Evolutionary conservation across 2,113 vertebrate genomes (phyloP), one percentile per base, ranked within the genome.

Genomic region (Narcine bancroftii): DNA sequence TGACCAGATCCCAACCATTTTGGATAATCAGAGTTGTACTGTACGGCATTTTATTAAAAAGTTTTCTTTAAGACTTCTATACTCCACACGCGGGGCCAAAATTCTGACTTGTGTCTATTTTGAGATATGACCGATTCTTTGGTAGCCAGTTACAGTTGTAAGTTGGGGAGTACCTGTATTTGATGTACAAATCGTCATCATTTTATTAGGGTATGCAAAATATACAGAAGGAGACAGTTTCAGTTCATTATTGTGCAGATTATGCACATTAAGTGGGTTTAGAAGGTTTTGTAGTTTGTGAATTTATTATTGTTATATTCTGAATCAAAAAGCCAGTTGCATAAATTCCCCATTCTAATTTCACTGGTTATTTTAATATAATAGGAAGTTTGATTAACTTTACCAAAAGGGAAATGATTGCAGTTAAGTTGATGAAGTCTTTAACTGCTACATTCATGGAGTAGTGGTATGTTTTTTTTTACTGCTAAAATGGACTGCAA

Each of bases 401-500:
- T 29, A 91, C 36, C 45, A 39, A 47, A 69, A 1, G 24, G 36
- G 15, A 71, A 19, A 69, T 10, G 71, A 33, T 91, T 69, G 65
- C 36, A 69, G 45, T 39, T 29, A 91, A 66, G 87, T 42, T 45
- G 2, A 53, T 29, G 47, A 91, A 69, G 89, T 71, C 10, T 69
- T 91, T 91, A 29, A 71, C 65, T 66, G 4, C 42, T 47, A 65
- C 6, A 17, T 39, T 24, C 56, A 60, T 13, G 5, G 63, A 71
- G 39, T 65, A 91, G 65, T 71, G 89, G 42, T 47, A 71, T 17
- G 89, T 3, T 33, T 65, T 45, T 69, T 69, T 69, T 0, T 89
- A 10, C 65, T 91, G 24, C 66, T 91, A 47, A 45, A 91, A 91
- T 91, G 89, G 89, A 65, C 89, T 91, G 89, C 89, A 91, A 66